Evolutionary conservation across 1,140 invertebrate species (phyloP), one percentile per base, ranked within the genome.

Genomic region (Matsumurasca onukii): DNA sequence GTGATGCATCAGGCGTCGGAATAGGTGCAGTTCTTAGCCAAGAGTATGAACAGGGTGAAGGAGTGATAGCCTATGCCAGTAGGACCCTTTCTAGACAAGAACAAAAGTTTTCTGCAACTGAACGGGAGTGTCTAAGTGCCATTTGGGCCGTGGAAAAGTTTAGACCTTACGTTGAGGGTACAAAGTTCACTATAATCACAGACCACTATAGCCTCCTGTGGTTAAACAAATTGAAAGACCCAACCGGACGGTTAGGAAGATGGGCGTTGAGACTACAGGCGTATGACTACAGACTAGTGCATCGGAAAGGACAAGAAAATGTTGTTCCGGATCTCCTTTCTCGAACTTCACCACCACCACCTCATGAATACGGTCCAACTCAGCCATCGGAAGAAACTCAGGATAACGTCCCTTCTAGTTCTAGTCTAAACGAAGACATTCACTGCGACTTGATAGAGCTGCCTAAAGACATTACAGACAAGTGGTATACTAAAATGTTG

Each of bases 201-300:
- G 25, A 59, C 55, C 55, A 59, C 25, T 59, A 59, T n/a, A 59
- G 55, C 57, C 34, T 59, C 22, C 24, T 59, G 22, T 59, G 55
- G 55, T 5, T 59, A 5, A 5, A 59, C 24, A 59, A 5, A 9
- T 27, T 27, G 30, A 13, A 3, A 52, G 49, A 52, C 22, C 49
- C 49, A 5, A n/a, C 12, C 13, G 22, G 49, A n/a, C 12, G 49
- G 22, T 22, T 52, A 9, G 25, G 24, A 27, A 25, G 55, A 13
- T 52, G 49, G 49, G 49, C 49, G 3, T 3, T 59, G 5, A 25
- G 55, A 5, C 5, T 59, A 22, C 55, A 59, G n/a, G 2, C 55
- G 15, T 59, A 59, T 29, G 25, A 27, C n/a, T 59, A 27, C 24
- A 5, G 3, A 2, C 25, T 59, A 5, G 25, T 59, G 2, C 55